Evolutionary conservation across 1,140 invertebrate species (phyloP), one percentile per base, ranked within the genome.

Genomic region (Lepidotrigona ventralis): DNA sequence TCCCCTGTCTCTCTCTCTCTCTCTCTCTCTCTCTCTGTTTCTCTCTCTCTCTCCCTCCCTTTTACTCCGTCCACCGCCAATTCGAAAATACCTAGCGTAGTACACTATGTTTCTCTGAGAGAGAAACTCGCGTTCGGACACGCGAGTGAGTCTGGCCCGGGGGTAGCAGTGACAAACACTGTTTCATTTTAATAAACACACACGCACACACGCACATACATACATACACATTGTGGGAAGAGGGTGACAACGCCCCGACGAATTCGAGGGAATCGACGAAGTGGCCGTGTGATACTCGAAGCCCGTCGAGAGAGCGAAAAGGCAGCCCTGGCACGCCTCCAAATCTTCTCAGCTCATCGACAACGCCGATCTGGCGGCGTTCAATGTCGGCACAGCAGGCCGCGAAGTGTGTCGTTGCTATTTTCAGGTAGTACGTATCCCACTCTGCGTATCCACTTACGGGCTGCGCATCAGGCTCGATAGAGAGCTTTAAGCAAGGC

Each of bases 371-470:
- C 76, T 64, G 33, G 53, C 74, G 81, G 29, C 70, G 56, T 53
- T 66, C 88, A 80, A 88, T 81, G 82, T 78, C 82, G 29, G 83
- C 26, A 21, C 77, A 84, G 60, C 68, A 82, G 53, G 39, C n/a
- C 76, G 60, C 72, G 15, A 85, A 87, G 71, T 85, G 81, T 77
- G 76, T 88, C 83, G 63, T 89, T 73, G 86, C 84, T 68, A 76
- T 88, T 85, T 83, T 81, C 71, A 89, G 85, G 75, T 87, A 85
- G 89, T 89, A 89, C 60, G 89, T 90, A 89, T 89, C 58, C 39
- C 77, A 77, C 39, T 46, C 33, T n/a, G 72, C 72, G n/a, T 74
- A 71, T 71, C 60, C 79, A n/a, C 26, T 17, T 63, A 80, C 83
- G n/a, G 69, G 23, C 83, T 33, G 71, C 15, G 63, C 26, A 64